A percentile compares a stretch with the other conserved stretches of the same genome.
phyloP scores from a whole-genome alignment of 2,888 invertebrate species.

The Sesia apiformis region DNA sequence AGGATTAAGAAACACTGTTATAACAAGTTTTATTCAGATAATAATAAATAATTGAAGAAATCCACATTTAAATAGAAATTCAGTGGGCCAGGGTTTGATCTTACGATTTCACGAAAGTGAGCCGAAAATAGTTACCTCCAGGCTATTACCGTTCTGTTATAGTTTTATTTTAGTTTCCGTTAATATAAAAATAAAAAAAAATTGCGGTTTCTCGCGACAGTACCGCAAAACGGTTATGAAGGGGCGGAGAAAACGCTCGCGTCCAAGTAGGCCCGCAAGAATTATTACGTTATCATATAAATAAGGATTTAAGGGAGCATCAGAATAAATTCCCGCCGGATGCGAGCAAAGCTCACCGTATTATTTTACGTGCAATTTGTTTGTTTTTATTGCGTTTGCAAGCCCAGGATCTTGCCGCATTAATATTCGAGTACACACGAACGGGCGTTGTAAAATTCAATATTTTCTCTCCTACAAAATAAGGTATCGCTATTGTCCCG shows the following conservation, averaged over 20 bases:
- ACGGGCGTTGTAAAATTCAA: not conserved
- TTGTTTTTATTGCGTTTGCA: constrained; percentile 48
- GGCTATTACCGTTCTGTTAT: too few species aligned
- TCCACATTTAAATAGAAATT: too few species aligned
- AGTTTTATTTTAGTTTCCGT: too few species aligned
- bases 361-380: constrained; percentile 63
- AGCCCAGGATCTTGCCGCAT: constrained; percentile 20
- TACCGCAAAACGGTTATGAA: not conserved
- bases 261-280: constrained; percentile 20
- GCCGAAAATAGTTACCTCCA: too few species aligned
- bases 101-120: too few species aligned
- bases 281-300: constrained; percentile 64
- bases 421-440: constrained; percentile 15
- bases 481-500: too few species aligned
- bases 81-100: too few species aligned
- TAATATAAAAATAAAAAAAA: too few species aligned
- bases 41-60: too few species aligned
- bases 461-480: not conserved
- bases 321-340: constrained; percentile 45
- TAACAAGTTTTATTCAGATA: too few species aligned
- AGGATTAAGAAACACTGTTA: too few species aligned
- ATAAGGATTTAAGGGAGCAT: constrained; percentile 62
- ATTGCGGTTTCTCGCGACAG: not conserved
- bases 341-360: constrained; percentile 33
- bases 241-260: not conserved